These are phyloP conservation scores for Rhineura floridana DNA, from an alignment of 2,113 vertebrate species.

Conservation along the genomic window DNA sequence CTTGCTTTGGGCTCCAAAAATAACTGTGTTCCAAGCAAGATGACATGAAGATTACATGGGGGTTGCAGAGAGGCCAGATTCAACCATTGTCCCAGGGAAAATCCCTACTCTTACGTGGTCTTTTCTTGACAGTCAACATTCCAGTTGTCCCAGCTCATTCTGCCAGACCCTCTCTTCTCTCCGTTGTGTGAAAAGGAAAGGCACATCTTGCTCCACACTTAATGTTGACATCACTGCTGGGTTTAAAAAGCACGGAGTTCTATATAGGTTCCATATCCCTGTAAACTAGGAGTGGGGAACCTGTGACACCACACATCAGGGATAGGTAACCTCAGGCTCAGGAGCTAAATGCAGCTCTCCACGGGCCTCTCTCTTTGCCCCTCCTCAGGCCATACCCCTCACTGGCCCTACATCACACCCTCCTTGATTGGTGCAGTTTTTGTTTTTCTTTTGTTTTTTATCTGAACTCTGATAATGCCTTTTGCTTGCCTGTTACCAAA, in stretches of 20 bases:
- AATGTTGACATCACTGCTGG: neutral
- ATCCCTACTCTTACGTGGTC: neutral
- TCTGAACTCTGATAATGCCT: no score
- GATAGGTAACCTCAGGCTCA: no score
- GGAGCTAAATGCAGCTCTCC: no score
- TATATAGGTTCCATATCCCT: neutral
- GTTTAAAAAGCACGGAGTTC: no score
- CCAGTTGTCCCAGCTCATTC: neutral
- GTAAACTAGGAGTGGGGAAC: neutral
- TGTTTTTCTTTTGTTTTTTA: no score
- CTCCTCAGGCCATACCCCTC: neutral
- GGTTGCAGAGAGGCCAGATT: neutral
- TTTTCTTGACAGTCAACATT: neutral
- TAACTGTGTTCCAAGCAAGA: constrained; percentile 15
- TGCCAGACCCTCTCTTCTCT: neutral
- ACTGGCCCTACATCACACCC: no score
- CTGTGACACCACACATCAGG: no score
- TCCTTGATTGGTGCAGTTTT: no score
- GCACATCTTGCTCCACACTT: neutral
- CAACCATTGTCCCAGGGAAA: neutral
- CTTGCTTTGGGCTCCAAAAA: constrained; percentile 2
- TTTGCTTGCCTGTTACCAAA: no score
- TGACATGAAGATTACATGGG: constrained; percentile 18
- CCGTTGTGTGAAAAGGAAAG: neutral
- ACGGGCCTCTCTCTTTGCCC: neutral